Evolutionary conservation across 2,888 invertebrate genomes (phyloP).

Genomic region (Acrobasis consociella): DNA sequence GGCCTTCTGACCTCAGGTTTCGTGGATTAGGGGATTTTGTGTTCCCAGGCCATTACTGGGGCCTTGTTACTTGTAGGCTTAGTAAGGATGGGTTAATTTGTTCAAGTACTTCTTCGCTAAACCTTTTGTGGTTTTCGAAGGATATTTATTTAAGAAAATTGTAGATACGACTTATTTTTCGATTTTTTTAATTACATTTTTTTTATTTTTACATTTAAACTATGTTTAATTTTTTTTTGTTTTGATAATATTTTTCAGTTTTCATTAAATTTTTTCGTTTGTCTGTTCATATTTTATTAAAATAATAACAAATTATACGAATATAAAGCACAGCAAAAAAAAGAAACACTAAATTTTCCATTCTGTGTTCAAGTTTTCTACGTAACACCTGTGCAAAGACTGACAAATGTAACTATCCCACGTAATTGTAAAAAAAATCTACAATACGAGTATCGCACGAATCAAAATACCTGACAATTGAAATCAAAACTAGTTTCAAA

Average conservation of each 20-base stretch:
- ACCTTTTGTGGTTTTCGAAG: neutral
- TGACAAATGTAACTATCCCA: conserved; percentile 1
- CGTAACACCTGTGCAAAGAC: conserved; percentile 1
- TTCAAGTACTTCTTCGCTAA: conserved; percentile 10
- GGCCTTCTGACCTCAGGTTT: conserved; percentile 54
- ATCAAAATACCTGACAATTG: conserved; percentile 29
- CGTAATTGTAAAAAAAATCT: no score
- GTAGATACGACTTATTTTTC: no score
- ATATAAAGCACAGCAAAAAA: no score
- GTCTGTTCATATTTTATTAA: no score
- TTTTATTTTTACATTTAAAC: no score
- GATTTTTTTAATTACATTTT: no score
- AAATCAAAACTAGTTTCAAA: conserved; percentile 45
- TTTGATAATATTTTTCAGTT: no score
- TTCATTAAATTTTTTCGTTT: no score
- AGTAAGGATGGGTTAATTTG: conserved; percentile 36
- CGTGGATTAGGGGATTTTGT: conserved; percentile 53
- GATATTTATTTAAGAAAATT: neutral
- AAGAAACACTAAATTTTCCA: neutral
- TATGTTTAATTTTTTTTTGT: no score
- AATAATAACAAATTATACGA: no score
- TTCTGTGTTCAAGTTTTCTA: neutral
- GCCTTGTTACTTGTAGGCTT: conserved; percentile 25
- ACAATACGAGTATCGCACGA: neutral
- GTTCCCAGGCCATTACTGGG: conserved; percentile 46